Evolutionary conservation across 1,140 invertebrate species (phyloP).

Genomic region (Caligus rogercresseyi): DNA sequence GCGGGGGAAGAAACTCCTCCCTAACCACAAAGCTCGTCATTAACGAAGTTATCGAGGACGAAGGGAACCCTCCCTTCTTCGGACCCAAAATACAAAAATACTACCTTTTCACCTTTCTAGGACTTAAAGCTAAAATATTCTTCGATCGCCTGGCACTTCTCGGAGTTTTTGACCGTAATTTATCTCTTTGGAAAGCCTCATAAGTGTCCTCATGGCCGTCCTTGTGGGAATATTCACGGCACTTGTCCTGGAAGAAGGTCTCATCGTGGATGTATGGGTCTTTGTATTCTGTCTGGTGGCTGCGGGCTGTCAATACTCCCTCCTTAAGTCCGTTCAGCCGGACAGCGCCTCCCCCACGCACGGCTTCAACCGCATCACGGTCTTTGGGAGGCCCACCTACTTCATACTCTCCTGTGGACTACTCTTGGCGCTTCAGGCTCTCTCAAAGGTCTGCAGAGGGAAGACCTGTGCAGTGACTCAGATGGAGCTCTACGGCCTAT

Average conservation of each 20-base stretch:
- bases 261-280: constrained; percentile 78
- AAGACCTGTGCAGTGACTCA: constrained; percentile 26
- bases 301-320: constrained; percentile 87
- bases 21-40: not conserved
- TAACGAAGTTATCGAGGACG: not conserved
- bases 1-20: no score
- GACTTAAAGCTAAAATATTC: constrained; percentile 26
- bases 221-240: constrained; percentile 67
- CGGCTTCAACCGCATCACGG: constrained; percentile 88
- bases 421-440: constrained; percentile 41
- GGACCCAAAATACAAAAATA: constrained; percentile 48
- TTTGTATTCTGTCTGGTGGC: constrained; percentile 93
- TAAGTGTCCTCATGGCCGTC: constrained; percentile 67
- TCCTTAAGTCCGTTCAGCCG: constrained; percentile 95
- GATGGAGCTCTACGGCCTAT: constrained; percentile 50
- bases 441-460: not conserved
- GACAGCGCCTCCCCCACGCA: constrained; percentile 95
- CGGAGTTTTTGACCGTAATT: constrained; percentile 78
- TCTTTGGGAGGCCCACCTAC: constrained; percentile 80
- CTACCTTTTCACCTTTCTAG: constrained; percentile 62
- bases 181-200: constrained; percentile 64
- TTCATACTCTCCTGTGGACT: constrained; percentile 68
- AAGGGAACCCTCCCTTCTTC: not conserved
- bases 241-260: constrained; percentile 56
- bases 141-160: constrained; percentile 68